These are phyloP conservation scores for Theocolax elegans DNA, from an alignment of 1,140 invertebrate species.

Conservation along the genomic window DNA sequence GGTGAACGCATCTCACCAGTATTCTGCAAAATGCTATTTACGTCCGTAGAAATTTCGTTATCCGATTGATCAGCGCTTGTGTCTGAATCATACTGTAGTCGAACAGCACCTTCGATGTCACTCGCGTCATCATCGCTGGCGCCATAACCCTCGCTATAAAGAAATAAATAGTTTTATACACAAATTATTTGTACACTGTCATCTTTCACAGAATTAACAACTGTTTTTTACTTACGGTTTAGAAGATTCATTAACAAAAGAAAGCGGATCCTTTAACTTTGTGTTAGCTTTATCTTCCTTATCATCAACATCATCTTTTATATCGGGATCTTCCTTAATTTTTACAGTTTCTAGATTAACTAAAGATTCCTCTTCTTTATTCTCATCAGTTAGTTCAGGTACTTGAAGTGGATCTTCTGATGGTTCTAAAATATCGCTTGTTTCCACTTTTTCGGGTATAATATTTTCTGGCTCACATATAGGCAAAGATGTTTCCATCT, in stretches of 20 bases:
- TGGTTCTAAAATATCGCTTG: too few relatives aligned
- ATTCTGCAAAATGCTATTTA: slow-evolving; percentile 58
- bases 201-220: too few relatives aligned
- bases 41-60: slow-evolving; percentile 54
- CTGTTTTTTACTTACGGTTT: too few relatives aligned
- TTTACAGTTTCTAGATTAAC: neutral
- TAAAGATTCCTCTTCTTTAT: neutral
- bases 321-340: slow-evolving; percentile 22
- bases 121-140: slow-evolving; percentile 42
- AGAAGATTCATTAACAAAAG: slow-evolving; percentile 33
- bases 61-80: slow-evolving; percentile 59
- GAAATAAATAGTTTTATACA: too few relatives aligned
- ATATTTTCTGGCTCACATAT: slow-evolving; percentile 1
- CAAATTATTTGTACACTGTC: too few relatives aligned
- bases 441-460: neutral
- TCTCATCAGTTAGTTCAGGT: slow-evolving; percentile 14
- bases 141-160: neutral
- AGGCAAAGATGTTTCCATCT: slow-evolving; percentile 51
- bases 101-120: slow-evolving; percentile 35
- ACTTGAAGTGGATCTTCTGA: slow-evolving; percentile 32
- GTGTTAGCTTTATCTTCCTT: slow-evolving; percentile 42
- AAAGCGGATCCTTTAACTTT: slow-evolving; percentile 51
- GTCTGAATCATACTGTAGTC: slow-evolving; percentile 54
- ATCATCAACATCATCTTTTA: neutral
- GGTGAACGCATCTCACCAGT: slow-evolving; percentile 51